Evolutionary conservation across 2,797 vertebrate genomes (phyloP).

Genomic region (Sebastes wilsoni): DNA sequence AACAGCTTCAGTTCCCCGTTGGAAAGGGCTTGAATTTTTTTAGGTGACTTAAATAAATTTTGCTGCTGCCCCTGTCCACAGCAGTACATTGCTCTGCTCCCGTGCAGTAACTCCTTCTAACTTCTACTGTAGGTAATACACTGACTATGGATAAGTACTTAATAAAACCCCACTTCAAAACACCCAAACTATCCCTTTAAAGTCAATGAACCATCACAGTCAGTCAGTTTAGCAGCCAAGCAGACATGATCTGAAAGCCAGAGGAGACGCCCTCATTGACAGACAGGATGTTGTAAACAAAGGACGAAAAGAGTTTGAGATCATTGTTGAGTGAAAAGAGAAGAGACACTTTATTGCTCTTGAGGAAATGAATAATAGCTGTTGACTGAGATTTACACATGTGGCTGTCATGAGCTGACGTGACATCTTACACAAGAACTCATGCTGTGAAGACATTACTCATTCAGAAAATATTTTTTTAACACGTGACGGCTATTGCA

Average conservation of each 20-base stretch:
- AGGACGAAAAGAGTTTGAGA: neutral
- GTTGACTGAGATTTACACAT: neutral
- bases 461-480: neutral
- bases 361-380: neutral
- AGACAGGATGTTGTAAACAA: conserved; percentile 20
- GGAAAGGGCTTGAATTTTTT: too few species aligned
- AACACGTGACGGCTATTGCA: neutral
- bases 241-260: conserved; percentile 2
- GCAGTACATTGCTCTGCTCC: too few species aligned
- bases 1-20: too few species aligned
- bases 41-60: too few species aligned
- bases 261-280: neutral
- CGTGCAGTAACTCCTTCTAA: too few species aligned
- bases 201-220: neutral
- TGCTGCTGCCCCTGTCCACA: too few species aligned
- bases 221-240: neutral
- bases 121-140: too few species aligned
- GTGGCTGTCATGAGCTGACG: neutral
- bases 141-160: too few species aligned
- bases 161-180: too few species aligned
- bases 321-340: conserved; percentile 3
- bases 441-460: neutral
- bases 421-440: neutral
- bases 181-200: too few species aligned
- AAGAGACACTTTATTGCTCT: neutral